phyloP scores from a whole-genome alignment of 2,888 invertebrate species.

The Macrophya annulata region DNA sequence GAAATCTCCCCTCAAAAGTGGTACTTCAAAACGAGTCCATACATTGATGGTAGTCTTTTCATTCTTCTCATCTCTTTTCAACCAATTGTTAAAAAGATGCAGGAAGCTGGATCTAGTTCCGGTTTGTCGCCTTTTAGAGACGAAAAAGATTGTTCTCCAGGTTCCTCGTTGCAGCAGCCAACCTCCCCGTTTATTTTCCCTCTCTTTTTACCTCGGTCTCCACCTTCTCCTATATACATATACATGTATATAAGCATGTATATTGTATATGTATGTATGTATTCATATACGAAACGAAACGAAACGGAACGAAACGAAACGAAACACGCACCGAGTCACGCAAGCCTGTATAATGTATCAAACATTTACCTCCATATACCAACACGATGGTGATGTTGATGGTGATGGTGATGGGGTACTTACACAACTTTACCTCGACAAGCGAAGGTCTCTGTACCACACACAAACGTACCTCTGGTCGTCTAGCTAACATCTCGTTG shows the following conservation, averaged over 20 bases:
- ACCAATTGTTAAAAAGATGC: not conserved
- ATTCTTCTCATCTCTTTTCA: not conserved
- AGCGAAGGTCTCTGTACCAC: conserved; percentile 27
- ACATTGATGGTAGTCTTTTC: not conserved
- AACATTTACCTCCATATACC: not conserved
- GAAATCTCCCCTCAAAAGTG: not conserved
- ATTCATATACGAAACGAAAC: not conserved
- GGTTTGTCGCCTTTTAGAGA: conserved; percentile 3
- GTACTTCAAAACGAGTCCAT: not conserved
- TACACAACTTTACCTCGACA: not conserved
- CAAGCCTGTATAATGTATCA: not conserved
- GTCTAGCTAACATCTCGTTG: conserved; percentile 8
- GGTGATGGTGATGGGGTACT: not conserved
- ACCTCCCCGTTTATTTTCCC: not conserved
- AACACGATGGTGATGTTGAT: not conserved
- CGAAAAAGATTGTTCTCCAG: not conserved
- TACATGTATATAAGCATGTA: not conserved
- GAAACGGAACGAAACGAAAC: conserved; percentile 26
- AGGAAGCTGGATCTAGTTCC: conserved; percentile 17
- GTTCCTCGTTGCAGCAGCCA: not conserved
- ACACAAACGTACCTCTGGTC: not conserved
- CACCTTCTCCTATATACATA: not conserved
- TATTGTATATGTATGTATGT: not conserved
- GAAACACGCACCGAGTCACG: conserved; percentile 20
- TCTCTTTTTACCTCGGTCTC: not conserved